Percentiles rank a stretch among this genome's conserved stretches.
Evolutionary conservation across 2,888 invertebrate genomes (phyloP).

Genomic region (Rhabditophanes sp.): DNA sequence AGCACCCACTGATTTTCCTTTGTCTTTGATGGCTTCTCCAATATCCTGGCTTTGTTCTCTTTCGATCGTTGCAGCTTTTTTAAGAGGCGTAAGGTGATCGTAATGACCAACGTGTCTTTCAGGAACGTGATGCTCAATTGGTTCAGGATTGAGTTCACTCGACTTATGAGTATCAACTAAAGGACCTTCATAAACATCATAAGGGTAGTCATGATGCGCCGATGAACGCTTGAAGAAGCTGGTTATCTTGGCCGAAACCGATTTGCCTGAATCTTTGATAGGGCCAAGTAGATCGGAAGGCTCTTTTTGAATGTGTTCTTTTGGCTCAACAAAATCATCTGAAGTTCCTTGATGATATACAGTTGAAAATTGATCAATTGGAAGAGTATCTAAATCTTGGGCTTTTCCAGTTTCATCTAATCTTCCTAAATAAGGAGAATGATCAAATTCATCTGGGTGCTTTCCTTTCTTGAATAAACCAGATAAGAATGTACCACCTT

Average conservation of each 20-base stretch:
- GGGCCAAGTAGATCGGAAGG: constrained; percentile 8
- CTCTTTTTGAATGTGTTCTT: constrained; percentile 3
- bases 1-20: too few species aligned
- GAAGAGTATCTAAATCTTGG: constrained; percentile 7
- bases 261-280: constrained; percentile 12
- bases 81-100: too few species aligned
- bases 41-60: too few species aligned
- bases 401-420: constrained; percentile 6
- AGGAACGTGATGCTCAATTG: constrained; percentile 10
- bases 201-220: constrained; percentile 14
- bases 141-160: constrained; percentile 11
- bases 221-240: constrained; percentile 11
- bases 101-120: constrained; percentile 9
- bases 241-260: constrained; percentile 8
- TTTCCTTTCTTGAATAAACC: too few species aligned
- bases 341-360: constrained; percentile 13
- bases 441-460: too few species aligned
- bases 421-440: too few species aligned
- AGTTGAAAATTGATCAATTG: constrained; percentile 7
- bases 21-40: too few species aligned
- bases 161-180: constrained; percentile 8
- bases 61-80: too few species aligned
- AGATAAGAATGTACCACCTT: constrained; percentile 10
- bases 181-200: constrained; percentile 11
- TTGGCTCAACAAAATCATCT: constrained; percentile 6